Evolutionary conservation across 2,888 invertebrate species (phyloP).

Genomic region (Gisinianus flammeolus): DNA sequence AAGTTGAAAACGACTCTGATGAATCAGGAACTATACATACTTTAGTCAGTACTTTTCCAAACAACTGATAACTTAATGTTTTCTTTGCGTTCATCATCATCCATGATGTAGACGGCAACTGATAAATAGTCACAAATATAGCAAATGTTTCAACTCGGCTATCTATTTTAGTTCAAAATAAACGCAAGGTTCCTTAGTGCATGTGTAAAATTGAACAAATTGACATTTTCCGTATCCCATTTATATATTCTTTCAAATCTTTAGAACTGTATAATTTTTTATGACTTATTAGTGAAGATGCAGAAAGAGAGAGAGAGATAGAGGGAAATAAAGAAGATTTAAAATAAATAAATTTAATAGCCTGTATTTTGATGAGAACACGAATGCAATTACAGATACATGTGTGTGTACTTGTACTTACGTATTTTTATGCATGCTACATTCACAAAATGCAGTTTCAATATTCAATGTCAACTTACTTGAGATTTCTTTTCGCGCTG

Average conservation of each 20-base stretch:
- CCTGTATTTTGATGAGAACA: background rate
- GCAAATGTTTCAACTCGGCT: background rate
- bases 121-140: background rate
- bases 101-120: too few relatives aligned
- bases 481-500: background rate
- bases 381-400: too few relatives aligned
- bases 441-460: background rate
- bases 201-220: too few relatives aligned
- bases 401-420: background rate
- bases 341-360: background rate
- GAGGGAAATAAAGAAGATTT: background rate
- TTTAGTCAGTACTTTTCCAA: background rate
- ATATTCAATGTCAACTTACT: background rate
- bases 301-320: background rate
- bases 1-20: background rate
- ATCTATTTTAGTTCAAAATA: background rate
- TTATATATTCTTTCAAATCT: too few relatives aligned
- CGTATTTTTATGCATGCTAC: background rate
- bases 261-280: too few relatives aligned
- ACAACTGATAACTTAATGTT: background rate
- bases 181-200: background rate
- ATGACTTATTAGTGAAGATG: background rate
- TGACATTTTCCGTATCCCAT: too few relatives aligned
- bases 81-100: background rate
- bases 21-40: background rate